These are phyloP conservation scores for Parnassius smintheus DNA, from an alignment of 2,888 invertebrate genomes.

Conservation along the genomic window DNA sequence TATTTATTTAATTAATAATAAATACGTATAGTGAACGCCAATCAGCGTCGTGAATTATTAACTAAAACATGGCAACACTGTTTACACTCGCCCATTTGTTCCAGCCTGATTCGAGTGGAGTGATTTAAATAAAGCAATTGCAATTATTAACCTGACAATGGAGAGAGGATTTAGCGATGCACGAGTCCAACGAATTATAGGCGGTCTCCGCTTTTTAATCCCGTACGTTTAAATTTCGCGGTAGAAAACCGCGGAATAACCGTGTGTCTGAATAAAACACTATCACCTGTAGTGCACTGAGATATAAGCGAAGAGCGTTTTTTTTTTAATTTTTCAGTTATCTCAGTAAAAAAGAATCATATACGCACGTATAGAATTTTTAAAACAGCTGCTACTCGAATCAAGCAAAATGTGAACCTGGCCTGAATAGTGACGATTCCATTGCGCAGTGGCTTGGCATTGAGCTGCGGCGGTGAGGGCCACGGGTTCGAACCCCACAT, in stretches of 20 bases:
- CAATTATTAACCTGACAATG: slow-evolving; percentile 39
- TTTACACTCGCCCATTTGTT: slow-evolving; percentile 17
- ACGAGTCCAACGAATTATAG: slow-evolving; percentile 40
- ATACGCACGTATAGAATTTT: no score
- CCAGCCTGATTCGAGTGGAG: neutral
- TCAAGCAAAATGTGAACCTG: no score
- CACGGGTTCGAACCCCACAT: no score
- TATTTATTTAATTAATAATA: neutral
- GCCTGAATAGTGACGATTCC: no score
- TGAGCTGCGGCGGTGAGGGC: no score
- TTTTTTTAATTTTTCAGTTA: neutral
- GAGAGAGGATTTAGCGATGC: slow-evolving; percentile 36
- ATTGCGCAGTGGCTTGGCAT: no score
- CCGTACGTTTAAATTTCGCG: slow-evolving; percentile 45
- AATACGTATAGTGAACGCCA: neutral
- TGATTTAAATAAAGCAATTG: slow-evolving; percentile 36
- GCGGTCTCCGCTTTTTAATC: slow-evolving; percentile 48
- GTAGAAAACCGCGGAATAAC: slow-evolving; percentile 32
- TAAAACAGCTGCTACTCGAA: no score
- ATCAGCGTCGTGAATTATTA: slow-evolving; percentile 19
- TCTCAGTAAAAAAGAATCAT: no score
- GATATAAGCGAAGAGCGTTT: slow-evolving; percentile 15
- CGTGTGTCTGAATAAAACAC: slow-evolving; percentile 28
- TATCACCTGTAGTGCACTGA: slow-evolving; percentile 20
- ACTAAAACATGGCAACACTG: slow-evolving; percentile 17